These are phyloP conservation scores for Lagorchestes hirsutus DNA, from an alignment of 2,797 vertebrate genomes.

Conservation along the genomic window DNA sequence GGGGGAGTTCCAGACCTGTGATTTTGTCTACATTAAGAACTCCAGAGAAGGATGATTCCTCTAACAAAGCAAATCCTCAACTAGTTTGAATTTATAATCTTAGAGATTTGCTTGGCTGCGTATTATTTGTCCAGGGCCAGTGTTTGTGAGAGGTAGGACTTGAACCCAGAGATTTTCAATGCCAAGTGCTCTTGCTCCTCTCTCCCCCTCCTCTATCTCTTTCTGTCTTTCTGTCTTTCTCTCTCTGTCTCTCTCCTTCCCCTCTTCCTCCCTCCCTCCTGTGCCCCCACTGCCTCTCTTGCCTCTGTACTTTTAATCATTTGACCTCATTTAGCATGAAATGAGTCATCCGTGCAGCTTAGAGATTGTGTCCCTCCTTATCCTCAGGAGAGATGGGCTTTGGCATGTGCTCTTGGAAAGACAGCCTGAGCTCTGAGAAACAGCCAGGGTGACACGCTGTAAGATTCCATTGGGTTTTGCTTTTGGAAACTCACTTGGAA, in stretches of 20 bases:
- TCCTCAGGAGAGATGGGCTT: neutral
- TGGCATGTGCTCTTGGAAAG: neutral
- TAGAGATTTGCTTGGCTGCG: neutral
- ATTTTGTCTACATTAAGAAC: neutral
- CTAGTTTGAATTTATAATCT: neutral
- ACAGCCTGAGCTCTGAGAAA: neutral
- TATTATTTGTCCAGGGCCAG: neutral
- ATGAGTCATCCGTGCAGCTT: neutral
- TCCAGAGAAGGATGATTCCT: neutral
- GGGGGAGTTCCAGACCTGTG: neutral
- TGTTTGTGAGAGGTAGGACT: neutral
- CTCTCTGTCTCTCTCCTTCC: too few species aligned
- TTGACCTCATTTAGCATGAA: constrained; percentile 2
- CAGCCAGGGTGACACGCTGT: neutral
- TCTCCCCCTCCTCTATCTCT: neutral
- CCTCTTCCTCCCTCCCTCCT: neutral
- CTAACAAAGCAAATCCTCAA: neutral
- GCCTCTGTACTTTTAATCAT: neutral
- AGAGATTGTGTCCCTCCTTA: neutral
- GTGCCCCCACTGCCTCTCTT: neutral
- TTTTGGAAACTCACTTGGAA: constrained; percentile 14
- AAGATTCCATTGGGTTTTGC: constrained; percentile 57
- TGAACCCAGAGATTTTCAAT: neutral
- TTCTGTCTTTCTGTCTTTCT: too few species aligned
- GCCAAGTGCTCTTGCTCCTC: neutral